Base-by-base conservation (phyloP, 30 jellyfish, hydroid and myxozoan species). In the Chironex yamaguchii region DNA sequence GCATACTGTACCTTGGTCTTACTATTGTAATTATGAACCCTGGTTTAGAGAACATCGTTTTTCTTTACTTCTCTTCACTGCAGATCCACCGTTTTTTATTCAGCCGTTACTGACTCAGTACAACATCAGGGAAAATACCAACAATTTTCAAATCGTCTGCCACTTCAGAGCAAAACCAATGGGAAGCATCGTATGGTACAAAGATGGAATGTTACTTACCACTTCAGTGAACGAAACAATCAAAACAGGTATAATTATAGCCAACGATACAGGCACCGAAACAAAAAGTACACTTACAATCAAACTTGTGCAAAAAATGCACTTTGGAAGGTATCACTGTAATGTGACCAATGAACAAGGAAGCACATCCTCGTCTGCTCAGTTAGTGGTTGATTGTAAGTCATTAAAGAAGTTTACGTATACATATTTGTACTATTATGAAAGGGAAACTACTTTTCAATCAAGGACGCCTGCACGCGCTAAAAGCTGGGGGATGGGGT, bases 281-380 rank as follows among this genome's bases (percentile, higher is more conserved):
- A 42, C 58, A 9, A 42, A 17, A 42, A 84, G 87, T 20, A 84
- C 70, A 27, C 24, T 84, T 36, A n/a, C 29, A 1, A 36, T 84
- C 32, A 20, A n/a, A 0, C 14, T 34, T 2, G 13, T 70, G 1
- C 69, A 31, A 25, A 84, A 85, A 51, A 49, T 11, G 3, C 51
- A 67, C 75, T 79, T 58, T 20, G 94, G 94, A 2, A 21, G 34
- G 9, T 84, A 84, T 31, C 81, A 33, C 31, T 84, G 94, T 34
- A 26, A 34, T 53, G 94, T 85, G 11, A 36, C 48, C 17, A 84
- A 84, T 62, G 88, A 51, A 34, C 87, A 69, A 52, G 94, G 94
- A 14, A 14, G n/a, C 13, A 12, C 24, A 2, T 30, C 62, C 6
- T 23, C 25, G 29, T 0, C 48, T n/a, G 31, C 74, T 9, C 25